Base-by-base conservation (phyloP, 2,797 vertebrate genomes). In the Sciurus carolinensis region DNA sequence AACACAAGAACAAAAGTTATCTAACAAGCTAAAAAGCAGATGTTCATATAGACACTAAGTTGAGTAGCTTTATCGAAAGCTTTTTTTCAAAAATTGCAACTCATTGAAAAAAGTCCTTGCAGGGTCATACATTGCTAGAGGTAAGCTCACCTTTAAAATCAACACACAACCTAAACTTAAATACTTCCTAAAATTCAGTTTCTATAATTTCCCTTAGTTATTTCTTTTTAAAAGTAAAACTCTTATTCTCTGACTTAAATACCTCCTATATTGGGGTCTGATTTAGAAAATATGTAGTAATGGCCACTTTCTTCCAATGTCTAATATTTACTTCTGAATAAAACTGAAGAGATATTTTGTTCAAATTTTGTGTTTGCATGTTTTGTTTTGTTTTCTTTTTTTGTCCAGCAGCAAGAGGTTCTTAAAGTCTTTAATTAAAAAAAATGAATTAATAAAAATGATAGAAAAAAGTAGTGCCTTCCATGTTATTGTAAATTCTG, bases 241-340 rank as follows among this genome's bases (percentile, higher is more conserved):
- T 82, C 6, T 73, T 83, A 72, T 83, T 97, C 92, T 83, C 50
- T 84, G 84, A 54, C 13, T 57, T 67, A 79, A 84, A 84, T 84
- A 8, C 52, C 1, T 94, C 24, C 57, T 90, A 12, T 28, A 79
- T 17, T 95, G 13, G 4, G 71, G 12, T 67, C 2, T 84, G 18
- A 79, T 62, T 95, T 83, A n/a, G 11, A 83, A 93, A 90, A 50
- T 82, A 86, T 59, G 59, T 44, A 15, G 14, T 42, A 42, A 50
- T 18, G 47, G 28, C 22, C 47, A 57, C 26, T 89, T 95, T 85
- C 30, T 69, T 95, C 71, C 54, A 94, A 83, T 64, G 0, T 77
- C 54, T 73, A 44, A n/a, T n/a, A 44, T 91, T 91, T 94, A 80
- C 33, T 92, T 91, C 47, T 85, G 12, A 76, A 54, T 76, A 36